phyloP scores from a whole-genome alignment of 2,113 vertebrate species.

The Dipodomys stephensi region DNA sequence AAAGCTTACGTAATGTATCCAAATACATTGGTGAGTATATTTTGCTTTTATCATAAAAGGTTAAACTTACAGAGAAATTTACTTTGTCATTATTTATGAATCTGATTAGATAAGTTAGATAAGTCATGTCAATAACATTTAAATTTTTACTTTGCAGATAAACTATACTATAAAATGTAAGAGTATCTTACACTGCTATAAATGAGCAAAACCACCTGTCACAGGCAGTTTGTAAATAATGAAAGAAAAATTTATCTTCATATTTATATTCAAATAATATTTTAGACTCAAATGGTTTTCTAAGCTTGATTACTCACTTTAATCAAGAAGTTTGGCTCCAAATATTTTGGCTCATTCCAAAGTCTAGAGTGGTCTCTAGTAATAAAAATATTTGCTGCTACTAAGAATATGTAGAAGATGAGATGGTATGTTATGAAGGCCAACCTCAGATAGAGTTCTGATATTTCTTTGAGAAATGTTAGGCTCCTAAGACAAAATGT shows the following conservation, averaged over 20 bases:
- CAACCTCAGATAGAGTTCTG: neutral
- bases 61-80: constrained; percentile 32
- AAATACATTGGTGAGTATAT: neutral
- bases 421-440: neutral
- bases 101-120: constrained; percentile 52
- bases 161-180: constrained; percentile 61
- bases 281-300: constrained; percentile 65
- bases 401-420: constrained; percentile 1
- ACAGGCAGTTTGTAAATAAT: constrained; percentile 71
- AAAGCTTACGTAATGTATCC: neutral
- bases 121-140: constrained; percentile 57
- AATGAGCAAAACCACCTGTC: constrained; percentile 62
- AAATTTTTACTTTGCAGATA: constrained; percentile 58
- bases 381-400: neutral
- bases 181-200: neutral
- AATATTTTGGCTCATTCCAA: constrained; percentile 50
- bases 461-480: neutral
- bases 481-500: neutral
- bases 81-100: constrained; percentile 47
- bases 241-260: constrained; percentile 51
- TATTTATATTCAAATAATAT: constrained; percentile 66
- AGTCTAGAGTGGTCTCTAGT: constrained; percentile 15
- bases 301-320: constrained; percentile 59
- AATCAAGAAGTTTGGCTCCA: constrained; percentile 67
- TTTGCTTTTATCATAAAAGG: constrained; percentile 20